Conservation (phyloP, 2,888 invertebrate species). For the Melanotus villosus region DNA sequence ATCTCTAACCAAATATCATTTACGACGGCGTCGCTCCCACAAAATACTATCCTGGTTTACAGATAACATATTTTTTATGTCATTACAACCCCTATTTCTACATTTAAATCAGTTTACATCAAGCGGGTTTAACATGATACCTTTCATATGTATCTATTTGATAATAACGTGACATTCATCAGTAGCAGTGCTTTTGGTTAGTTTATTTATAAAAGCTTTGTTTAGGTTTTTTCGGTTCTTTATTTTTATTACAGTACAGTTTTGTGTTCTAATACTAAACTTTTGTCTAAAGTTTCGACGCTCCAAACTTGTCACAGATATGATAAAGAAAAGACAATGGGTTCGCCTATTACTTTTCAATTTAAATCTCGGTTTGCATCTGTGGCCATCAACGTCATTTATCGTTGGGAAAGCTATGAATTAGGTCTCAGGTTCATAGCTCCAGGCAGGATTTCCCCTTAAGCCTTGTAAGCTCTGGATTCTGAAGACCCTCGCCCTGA, state of each 20-base stretch:
- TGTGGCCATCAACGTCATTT: constrained; percentile 44
- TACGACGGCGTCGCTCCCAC: constrained; percentile 21
- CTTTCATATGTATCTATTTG: too few relatives aligned
- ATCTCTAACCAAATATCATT: constrained; percentile 36
- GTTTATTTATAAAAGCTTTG: too few relatives aligned
- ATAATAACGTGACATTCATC: too few relatives aligned
- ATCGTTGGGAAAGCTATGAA: constrained; percentile 42
- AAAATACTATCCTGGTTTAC: constrained; percentile 18
- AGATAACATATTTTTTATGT: constrained; percentile 34
- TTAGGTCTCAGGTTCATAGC: constrained; percentile 51
- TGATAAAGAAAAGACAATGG: neutral
- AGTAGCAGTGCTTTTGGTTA: too few relatives aligned
- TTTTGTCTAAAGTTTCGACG: too few relatives aligned
- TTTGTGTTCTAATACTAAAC: too few relatives aligned
- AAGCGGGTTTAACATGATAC: too few relatives aligned
- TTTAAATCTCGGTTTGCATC: constrained; percentile 32
- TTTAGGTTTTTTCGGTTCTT: too few relatives aligned
- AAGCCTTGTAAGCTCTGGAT: constrained; percentile 55
- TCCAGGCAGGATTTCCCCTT: constrained; percentile 50
- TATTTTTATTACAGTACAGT: too few relatives aligned
- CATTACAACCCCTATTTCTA: too few relatives aligned
- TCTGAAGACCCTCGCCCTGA: constrained; percentile 50
- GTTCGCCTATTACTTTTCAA: constrained; percentile 23
- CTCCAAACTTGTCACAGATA: too few relatives aligned
- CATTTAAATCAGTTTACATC: too few relatives aligned